Conservation (phyloP, 2,113 vertebrate genomes). For the Elanoides forficatus region DNA sequence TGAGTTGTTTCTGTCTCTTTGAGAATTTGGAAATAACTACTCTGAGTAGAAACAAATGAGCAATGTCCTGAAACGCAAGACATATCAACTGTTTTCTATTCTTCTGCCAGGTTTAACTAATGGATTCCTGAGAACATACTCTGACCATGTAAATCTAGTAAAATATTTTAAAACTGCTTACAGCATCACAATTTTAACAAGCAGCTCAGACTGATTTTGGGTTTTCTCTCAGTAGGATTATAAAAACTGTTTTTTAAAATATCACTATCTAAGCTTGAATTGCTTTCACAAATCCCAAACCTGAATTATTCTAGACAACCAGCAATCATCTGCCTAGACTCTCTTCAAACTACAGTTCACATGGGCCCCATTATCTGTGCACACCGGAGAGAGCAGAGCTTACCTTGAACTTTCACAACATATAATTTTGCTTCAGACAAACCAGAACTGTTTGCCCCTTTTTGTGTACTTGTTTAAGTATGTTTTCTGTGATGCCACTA, state of each 20-base stretch:
- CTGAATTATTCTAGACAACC: not conserved
- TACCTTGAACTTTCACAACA: not conserved
- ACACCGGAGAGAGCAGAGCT: not conserved
- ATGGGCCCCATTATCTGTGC: not conserved
- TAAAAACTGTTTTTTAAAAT: not conserved
- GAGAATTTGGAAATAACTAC: not conserved
- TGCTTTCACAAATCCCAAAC: not conserved
- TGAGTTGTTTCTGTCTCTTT: not conserved
- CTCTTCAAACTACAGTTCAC: not conserved
- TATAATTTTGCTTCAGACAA: not conserved
- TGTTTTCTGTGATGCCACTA: not conserved
- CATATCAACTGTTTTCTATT: not conserved
- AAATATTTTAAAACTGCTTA: not conserved
- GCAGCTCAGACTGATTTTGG: not conserved
- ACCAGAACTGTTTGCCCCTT: not conserved
- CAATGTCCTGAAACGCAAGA: not conserved
- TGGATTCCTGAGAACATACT: not conserved
- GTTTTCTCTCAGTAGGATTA: not conserved
- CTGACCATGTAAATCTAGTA: not conserved
- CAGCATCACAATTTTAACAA: not conserved
- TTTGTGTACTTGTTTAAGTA: not conserved
- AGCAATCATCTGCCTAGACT: not conserved
- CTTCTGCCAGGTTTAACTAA: not conserved
- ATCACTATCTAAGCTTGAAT: not conserved
- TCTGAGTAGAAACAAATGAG: not conserved